These are phyloP conservation scores for Brachionus koreanus DNA, from an alignment of 1,140 invertebrate species.

Conservation along the genomic window DNA sequence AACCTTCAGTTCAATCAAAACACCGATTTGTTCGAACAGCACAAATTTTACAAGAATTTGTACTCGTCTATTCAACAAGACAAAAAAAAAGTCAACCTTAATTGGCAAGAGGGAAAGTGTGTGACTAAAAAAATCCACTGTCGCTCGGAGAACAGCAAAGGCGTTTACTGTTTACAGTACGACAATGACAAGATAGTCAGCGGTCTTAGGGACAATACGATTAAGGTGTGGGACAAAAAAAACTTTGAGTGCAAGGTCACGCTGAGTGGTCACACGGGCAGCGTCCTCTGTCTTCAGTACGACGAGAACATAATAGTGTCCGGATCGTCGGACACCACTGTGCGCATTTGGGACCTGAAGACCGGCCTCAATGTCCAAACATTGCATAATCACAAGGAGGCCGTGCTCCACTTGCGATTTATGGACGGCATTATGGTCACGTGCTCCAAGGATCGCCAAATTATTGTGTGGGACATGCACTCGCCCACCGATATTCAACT, in stretches of 20 bases:
- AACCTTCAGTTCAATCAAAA: not conserved
- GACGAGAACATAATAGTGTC: conserved; percentile 98
- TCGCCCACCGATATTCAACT: conserved; percentile 91
- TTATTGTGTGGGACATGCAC: conserved; percentile 99
- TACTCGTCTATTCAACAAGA: conserved; percentile 46
- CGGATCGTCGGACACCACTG: conserved; percentile 94
- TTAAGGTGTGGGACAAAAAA: conserved; percentile 67
- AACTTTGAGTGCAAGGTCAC: conserved; percentile 63
- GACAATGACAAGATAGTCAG: conserved; percentile 98
- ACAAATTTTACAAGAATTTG: conserved; percentile 45
- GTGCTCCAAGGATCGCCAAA: conserved; percentile 98
- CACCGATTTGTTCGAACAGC: conserved; percentile 20
- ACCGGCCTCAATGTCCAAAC: conserved; percentile 75
- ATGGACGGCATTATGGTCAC: conserved; percentile 99
- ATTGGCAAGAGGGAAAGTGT: conserved; percentile 92
- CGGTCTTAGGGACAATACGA: conserved; percentile 97
- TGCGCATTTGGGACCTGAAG: conserved; percentile 63
- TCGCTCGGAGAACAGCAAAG: conserved; percentile 85
- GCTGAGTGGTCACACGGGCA: conserved; percentile 92
- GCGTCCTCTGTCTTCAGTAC: conserved; percentile 95
- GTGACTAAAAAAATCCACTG: conserved; percentile 96
- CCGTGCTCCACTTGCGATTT: conserved; percentile 94
- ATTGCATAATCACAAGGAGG: conserved; percentile 97
- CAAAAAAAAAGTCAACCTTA: conserved; percentile 85
- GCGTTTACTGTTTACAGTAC: conserved; percentile 97